Conservation (phyloP, 2,797 vertebrate genomes). For the Urophycis tenuis region DNA sequence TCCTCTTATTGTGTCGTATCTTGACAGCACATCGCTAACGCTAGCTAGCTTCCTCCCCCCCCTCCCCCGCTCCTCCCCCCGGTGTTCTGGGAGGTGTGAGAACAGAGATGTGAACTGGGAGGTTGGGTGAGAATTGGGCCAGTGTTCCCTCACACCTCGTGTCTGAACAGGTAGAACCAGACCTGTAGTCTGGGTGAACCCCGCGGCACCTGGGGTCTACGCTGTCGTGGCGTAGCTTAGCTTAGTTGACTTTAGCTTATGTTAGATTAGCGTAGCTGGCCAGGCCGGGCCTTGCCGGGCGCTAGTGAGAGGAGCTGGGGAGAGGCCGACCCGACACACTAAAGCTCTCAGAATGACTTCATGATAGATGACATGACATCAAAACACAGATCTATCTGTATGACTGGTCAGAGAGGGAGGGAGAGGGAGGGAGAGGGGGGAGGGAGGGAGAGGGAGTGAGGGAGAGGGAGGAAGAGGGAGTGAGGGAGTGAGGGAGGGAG, state of each 20-base stretch:
- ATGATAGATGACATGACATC: too few species aligned
- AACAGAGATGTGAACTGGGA: too few species aligned
- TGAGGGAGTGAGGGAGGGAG: background rate
- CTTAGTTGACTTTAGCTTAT: too few species aligned
- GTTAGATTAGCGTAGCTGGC: background rate
- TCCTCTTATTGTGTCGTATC: slow-evolving; percentile 39
- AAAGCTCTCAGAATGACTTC: background rate
- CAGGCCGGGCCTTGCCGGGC: background rate
- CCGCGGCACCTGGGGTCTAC: too few species aligned
- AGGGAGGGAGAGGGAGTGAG: background rate
- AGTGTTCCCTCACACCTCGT: background rate
- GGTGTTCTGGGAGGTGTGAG: background rate
- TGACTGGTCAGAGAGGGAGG: too few species aligned
- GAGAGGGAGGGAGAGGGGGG: too few species aligned
- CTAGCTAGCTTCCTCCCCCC: background rate
- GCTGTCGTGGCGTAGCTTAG: background rate
- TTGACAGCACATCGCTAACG: background rate
- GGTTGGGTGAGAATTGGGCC: background rate
- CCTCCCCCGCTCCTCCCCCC: background rate
- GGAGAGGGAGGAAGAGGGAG: background rate
- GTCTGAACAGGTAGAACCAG: background rate
- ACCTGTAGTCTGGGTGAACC: background rate
- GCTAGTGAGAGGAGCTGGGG: too few species aligned
- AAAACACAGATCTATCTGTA: too few species aligned
- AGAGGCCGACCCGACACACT: too few species aligned